A percentile compares a stretch with the other conserved stretches of the same genome.
These are phyloP conservation scores for Amblyjoppa proteus DNA, from an alignment of 2,888 invertebrate genomes.

Conservation along the genomic window DNA sequence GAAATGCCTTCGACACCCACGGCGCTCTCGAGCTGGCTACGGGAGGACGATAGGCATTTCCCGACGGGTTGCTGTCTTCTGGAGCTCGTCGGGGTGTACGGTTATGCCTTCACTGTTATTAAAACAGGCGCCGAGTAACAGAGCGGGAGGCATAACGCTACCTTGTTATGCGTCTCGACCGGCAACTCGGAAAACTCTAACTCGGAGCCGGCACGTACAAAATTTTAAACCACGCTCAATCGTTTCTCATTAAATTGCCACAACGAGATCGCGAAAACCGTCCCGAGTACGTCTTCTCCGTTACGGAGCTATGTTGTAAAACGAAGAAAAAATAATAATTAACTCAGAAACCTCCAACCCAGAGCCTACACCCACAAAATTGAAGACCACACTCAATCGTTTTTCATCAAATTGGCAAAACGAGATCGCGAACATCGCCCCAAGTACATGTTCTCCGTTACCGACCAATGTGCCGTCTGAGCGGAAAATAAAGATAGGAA, in stretches of 20 bases:
- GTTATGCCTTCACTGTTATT: conserved; percentile 1
- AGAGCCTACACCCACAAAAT: neutral
- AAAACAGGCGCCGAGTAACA: conserved; percentile 16
- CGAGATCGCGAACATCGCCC: too few relatives aligned
- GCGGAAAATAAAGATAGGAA: too few relatives aligned
- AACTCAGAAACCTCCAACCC: neutral
- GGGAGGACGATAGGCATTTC: neutral
- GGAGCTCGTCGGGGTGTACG: conserved; percentile 7
- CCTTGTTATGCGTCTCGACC: conserved; percentile 6
- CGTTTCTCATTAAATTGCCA: neutral
- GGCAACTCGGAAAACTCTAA: neutral
- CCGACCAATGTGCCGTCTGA: too few relatives aligned
- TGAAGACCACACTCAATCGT: too few relatives aligned
- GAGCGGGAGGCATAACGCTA: neutral
- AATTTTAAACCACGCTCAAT: neutral
- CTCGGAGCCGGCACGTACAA: neutral
- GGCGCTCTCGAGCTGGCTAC: neutral
- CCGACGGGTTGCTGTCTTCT: conserved; percentile 19
- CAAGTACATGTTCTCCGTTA: too few relatives aligned
- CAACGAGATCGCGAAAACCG: neutral
- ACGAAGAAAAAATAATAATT: neutral
- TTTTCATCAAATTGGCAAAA: too few relatives aligned
- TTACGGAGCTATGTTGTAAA: neutral
- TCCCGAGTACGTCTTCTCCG: neutral
- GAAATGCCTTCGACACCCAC: conserved; percentile 20